Percentiles rank a stretch among this genome's conserved stretches.
Conservation (phyloP, 2,113 vertebrate species). For the Platichthys stellatus region DNA sequence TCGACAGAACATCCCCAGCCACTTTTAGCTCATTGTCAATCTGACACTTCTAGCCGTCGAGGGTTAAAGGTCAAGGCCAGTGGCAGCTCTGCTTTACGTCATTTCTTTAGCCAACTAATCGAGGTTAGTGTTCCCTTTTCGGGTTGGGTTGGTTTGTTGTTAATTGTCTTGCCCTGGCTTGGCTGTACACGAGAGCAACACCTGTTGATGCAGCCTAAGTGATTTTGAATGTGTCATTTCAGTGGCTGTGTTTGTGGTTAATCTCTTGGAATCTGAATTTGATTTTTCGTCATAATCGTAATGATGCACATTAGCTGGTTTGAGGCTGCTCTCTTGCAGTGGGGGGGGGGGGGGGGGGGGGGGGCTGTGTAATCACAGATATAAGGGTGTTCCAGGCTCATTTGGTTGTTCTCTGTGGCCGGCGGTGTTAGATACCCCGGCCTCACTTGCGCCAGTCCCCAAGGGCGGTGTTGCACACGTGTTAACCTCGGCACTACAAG, state of each 20-base stretch:
- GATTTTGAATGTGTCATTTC: slow-evolving; percentile 56
- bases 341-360: background rate
- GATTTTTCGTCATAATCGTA: slow-evolving; percentile 43
- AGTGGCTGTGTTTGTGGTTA: slow-evolving; percentile 47
- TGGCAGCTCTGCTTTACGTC: slow-evolving; percentile 7
- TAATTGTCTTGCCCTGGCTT: slow-evolving; percentile 36
- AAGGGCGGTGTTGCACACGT: slow-evolving; percentile 37
- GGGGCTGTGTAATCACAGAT: slow-evolving; percentile 2
- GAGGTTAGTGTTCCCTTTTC: slow-evolving; percentile 21
- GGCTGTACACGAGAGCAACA: background rate
- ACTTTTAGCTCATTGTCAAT: slow-evolving; percentile 13
- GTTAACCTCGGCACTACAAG: slow-evolving; percentile 43
- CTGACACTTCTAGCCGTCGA: background rate
- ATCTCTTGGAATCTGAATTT: slow-evolving; percentile 34
- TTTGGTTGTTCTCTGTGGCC: background rate
- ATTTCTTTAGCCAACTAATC: slow-evolving; percentile 23
- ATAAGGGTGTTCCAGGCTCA: background rate
- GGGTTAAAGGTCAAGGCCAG: slow-evolving; percentile 23
- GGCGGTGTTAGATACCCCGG: background rate
- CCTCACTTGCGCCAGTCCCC: slow-evolving; percentile 6
- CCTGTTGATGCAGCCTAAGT: slow-evolving; percentile 57
- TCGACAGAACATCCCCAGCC: background rate
- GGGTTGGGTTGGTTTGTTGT: slow-evolving; percentile 28
- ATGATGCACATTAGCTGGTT: slow-evolving; percentile 21
- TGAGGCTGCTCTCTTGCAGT: background rate